These are phyloP conservation scores for Leontocebus nigricollis DNA, from an alignment of 2,797 vertebrate genomes.

Conservation along the genomic window DNA sequence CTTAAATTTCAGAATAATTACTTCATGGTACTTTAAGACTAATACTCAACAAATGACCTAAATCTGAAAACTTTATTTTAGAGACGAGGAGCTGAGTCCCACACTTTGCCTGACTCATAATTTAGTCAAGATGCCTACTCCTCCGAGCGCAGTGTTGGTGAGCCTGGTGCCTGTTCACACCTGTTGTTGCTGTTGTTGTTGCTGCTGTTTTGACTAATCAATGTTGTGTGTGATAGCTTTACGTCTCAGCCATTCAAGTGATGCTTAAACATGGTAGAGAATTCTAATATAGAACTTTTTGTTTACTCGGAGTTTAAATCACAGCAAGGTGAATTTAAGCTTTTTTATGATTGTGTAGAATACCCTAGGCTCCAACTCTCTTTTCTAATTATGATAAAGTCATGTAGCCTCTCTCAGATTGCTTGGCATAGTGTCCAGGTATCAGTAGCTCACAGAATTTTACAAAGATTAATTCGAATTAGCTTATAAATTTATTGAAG, in stretches of 20 bases:
- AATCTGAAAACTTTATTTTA: neutral
- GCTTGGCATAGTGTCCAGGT: conserved; percentile 28
- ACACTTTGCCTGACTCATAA: neutral
- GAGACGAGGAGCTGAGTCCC: neutral
- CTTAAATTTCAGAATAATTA: neutral
- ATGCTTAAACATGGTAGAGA: conserved; percentile 16
- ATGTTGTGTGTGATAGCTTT: neutral
- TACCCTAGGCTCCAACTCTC: conserved; percentile 34
- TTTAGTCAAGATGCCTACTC: neutral
- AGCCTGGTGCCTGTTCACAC: neutral
- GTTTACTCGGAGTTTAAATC: conserved; percentile 37
- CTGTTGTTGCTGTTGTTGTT: too few species aligned
- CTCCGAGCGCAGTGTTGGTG: neutral
- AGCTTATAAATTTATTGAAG: conserved; percentile 53
- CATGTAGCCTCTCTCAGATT: neutral
- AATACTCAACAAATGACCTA: neutral
- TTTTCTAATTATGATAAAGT: conserved; percentile 67
- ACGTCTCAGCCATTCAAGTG: conserved; percentile 18
- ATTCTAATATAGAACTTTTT: conserved; percentile 57
- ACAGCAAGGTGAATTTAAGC: conserved; percentile 26
- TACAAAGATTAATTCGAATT: conserved; percentile 64
- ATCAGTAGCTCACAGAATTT: conserved; percentile 39
- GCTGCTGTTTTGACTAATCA: conserved; percentile 27
- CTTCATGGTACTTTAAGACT: neutral
- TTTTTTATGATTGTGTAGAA: conserved; percentile 27